Evolutionary conservation across 1,140 invertebrate genomes (phyloP), one percentile per base, ranked within the genome.

Genomic region (Drosophila oshimai): DNA sequence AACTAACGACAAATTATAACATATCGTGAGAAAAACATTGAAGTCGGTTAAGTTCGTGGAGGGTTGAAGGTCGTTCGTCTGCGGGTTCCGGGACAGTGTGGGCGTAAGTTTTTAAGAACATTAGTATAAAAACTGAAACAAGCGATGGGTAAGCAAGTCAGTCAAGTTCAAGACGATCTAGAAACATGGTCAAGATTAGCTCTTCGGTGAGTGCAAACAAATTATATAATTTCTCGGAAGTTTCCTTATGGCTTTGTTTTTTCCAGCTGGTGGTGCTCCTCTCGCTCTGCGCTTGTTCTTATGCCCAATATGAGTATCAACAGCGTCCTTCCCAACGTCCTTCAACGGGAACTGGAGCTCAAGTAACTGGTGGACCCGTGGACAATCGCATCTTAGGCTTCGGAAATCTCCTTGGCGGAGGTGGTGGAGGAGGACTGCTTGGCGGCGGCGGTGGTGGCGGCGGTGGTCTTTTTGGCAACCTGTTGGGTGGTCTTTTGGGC

Each of bases 11-110:
- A 72, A 60, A 62, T 36, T 41, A 51, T 75, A 71, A 58, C 46
- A 55, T 58, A 75, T 60, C 72, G 77, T 87, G 83, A 44, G 81
- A 87, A 83, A 64, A 78, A 45, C 83, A 87, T 88, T 83, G 74
- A 83, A 39, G 10, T 62, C 51, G 83, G 69, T 68, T 75, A 87
- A 55, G 28, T 51, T 29, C 6, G 6, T n/a, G 29, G 10, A 34
- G 55, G 49, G 83, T 88, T 87, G 73, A 87, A 87, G 83, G 84
- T 88, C 70, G 22, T 3, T 28, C 6, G 18, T 41, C 55, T n/a
- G 42, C 26, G 20, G 68, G 64, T 84, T 84, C 80, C 80, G 80
- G 78, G 46, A 39, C 47, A 26, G 53, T 22, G 83, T 88, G 69
- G 83, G 83, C 65, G 81, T 70, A 31, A 0, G 17, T 36, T 49